Percentiles rank a stretch among this genome's conserved stretches.
Evolutionary conservation across 2,888 invertebrate genomes (phyloP).

Genomic region (Chymomyza fuscimana): DNA sequence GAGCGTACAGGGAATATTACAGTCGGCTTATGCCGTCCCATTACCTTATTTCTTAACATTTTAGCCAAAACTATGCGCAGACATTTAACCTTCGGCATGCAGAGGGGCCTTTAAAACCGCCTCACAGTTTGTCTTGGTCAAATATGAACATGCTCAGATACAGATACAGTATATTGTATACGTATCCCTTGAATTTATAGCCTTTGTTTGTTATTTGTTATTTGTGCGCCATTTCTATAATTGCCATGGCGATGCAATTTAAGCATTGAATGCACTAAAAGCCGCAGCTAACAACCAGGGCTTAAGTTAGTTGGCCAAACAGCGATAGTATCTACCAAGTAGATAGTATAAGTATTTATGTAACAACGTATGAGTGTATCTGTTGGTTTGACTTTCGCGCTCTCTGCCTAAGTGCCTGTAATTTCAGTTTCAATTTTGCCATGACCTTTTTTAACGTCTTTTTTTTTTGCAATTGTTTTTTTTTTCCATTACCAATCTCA

Average conservation of each 20-base stretch:
- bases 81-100: constrained; percentile 45
- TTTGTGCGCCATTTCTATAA: constrained; percentile 47
- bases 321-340: constrained; percentile 39
- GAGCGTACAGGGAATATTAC: too few relatives aligned
- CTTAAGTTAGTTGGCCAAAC: background rate
- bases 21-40: too few relatives aligned
- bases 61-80: constrained; percentile 28
- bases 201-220: constrained; percentile 16
- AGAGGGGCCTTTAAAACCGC: constrained; percentile 17
- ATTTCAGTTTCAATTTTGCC: constrained; percentile 70
- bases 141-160: background rate
- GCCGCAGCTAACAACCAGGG: background rate
- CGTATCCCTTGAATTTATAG: constrained; percentile 10
- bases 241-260: constrained; percentile 52
- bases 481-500: background rate
- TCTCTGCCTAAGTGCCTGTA: constrained; percentile 57
- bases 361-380: constrained; percentile 27
- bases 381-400: constrained; percentile 55
- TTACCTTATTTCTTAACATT: constrained; percentile 39
- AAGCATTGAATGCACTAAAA: constrained; percentile 32
- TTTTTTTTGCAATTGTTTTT: background rate
- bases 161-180: constrained; percentile 36
- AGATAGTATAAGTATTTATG: constrained; percentile 32
- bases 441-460: constrained; percentile 54
- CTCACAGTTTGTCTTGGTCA: constrained; percentile 12